Conservation (phyloP, 2,888 invertebrate species). For the Trachelus iudaicus region DNA sequence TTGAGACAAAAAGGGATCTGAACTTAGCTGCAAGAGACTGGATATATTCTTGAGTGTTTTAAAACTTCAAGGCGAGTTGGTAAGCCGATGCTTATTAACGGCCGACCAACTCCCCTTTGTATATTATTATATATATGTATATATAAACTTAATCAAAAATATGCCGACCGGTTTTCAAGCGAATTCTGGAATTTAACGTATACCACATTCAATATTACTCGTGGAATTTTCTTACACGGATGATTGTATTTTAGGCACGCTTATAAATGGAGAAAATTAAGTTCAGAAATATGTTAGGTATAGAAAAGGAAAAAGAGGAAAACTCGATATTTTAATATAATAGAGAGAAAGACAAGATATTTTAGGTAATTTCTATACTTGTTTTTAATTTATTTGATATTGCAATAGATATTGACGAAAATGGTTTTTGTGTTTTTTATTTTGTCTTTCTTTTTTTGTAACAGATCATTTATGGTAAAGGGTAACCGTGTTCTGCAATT, state of each 20-base stretch:
- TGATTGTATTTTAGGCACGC: background rate
- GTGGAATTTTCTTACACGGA: background rate
- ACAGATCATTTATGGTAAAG: background rate
- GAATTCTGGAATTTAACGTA: slow-evolving; percentile 20
- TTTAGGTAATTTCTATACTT: background rate
- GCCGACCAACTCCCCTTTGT: background rate
- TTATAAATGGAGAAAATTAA: background rate
- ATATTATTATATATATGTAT: background rate
- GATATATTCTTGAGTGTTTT: background rate
- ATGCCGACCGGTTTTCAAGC: slow-evolving; percentile 46
- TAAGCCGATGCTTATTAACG: background rate
- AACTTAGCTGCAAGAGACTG: background rate
- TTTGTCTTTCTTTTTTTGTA: background rate
- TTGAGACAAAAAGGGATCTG: background rate
- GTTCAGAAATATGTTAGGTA: background rate
- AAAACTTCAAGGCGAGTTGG: background rate
- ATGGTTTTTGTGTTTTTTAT: background rate
- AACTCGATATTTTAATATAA: background rate
- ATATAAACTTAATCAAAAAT: slow-evolving; percentile 24
- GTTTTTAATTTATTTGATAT: too few relatives aligned
- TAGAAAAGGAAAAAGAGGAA: background rate
- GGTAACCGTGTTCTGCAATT: background rate
- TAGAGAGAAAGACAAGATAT: background rate
- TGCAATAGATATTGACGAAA: background rate
- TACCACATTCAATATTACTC: background rate